Base-by-base conservation (phyloP, 1,140 invertebrate genomes). In the Zaprionus kolodkinae region DNA sequence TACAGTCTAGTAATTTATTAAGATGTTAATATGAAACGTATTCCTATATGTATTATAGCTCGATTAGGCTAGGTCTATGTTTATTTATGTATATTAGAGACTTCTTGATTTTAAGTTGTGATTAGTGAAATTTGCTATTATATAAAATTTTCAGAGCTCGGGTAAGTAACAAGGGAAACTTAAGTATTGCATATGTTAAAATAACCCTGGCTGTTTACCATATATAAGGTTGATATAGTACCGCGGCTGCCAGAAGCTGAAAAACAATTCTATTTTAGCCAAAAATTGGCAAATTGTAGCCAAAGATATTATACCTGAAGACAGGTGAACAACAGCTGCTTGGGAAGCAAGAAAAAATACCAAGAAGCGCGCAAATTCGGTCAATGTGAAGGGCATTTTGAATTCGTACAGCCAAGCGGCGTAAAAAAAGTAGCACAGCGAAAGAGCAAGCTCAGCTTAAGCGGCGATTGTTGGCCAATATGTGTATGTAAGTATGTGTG, bases 361-460 rank as follows among this genome's bases (percentile, higher is more conserved):
- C 6, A 11, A 7, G 43, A 38, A 48, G 12, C 38, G 12, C 27
- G 1, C 10, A 9, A 40, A n/a, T 30, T 79, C 60, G 72, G 65
- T 56, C 72, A 77, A 72, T 74, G 68, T 65, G 70, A 82, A 86
- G 83, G 76, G 69, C 64, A 75, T 65, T 48, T 9, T 10, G 55
- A 25, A 52, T 61, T 55, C 64, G 60, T 63, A 17, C 10, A 11
- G 6, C 30, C 30, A 21, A 72, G 27, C 13, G 59, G 35, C 43
- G 6, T 1, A 7, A 33, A n/a, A n/a, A 36, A 38, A 54, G 48
- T 60, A 10, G 27, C 36, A 69, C 45, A 54, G 48, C n/a, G 17
- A 57, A 50, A 56, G 27, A 68, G 50, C 56, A 57, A 54, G 40
- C 43, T 33, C 36, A 56, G 54, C 52, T 65, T 38, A 64, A 59